Base-by-base conservation (phyloP, 2,888 invertebrate genomes). In the Tipula confusa region DNA sequence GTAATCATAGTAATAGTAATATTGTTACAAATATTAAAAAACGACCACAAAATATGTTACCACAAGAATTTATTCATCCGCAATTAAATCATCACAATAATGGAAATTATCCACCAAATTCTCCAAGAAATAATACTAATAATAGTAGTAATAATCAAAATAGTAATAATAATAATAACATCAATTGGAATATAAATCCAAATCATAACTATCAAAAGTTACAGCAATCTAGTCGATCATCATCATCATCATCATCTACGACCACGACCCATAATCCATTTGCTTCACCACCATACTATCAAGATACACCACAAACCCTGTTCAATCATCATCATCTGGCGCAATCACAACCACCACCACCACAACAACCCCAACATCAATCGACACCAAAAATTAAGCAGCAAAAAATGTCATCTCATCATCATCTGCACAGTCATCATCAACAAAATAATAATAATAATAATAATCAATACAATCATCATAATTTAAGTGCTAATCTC, bases 391-490 rank as follows among this genome's bases (percentile, higher is more conserved):
- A 64, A 64, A 64, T 64, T 24, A 64, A 80, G 6, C 80, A 80
- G 15, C 82, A 82, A 43, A 81, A 83, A 83, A 24, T 36, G n/a
- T 38, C 31, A 84, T 82, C 33, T 0, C 29, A 81, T 81, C 81
- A 82, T 18, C 83, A 83, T 11, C 83, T 82, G 31, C 84, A 84
- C 11, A 83, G 84, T 9, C 84, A 84, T 11, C 82, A 84, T 28
- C 15, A 64, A 18, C 29, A 18, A 6, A 84, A 90, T 87, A 86
- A 85, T 84, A 84, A 3, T 89, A n/a, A 36, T 18, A 33, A 31
- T 33, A 82, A 82, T 36, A 33, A 36, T 82, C 89, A 0, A 89
- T 90, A 89, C 89, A 88, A 83, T 87, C 89, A 0, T 88, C 89
- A 83, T 87, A 90, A 80, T 29, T 80, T 80, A 29, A 80, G 80